Evolutionary conservation across 1,140 invertebrate species (phyloP).

Genomic region (Bombus soroeensis): DNA sequence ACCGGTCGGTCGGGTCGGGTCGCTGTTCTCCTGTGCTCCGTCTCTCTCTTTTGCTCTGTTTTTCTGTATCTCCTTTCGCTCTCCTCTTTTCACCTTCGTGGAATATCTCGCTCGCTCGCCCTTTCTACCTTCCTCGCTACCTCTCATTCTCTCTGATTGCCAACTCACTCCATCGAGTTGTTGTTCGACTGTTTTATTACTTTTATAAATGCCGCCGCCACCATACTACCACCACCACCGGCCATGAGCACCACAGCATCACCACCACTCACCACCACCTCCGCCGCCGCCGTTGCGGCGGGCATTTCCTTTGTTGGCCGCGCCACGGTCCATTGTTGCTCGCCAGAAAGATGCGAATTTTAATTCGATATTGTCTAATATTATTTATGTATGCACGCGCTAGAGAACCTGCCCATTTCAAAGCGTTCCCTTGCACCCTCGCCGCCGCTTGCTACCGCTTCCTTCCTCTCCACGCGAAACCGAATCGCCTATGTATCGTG

Average conservation of each 20-base stretch:
- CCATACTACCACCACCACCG: constrained; percentile 32
- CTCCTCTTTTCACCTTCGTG: constrained; percentile 54
- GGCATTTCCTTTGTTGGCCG: constrained; percentile 75
- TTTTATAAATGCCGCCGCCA: constrained; percentile 73
- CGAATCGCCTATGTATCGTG: constrained; percentile 13
- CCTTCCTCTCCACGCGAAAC: constrained; percentile 54
- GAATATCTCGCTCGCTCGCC: constrained; percentile 55
- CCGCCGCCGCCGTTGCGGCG: constrained; percentile 52
- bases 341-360: constrained; percentile 73
- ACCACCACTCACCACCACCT: constrained; percentile 1
- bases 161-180: constrained; percentile 66
- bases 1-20: constrained; percentile 80
- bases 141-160: constrained; percentile 41
- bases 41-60: constrained; percentile 74
- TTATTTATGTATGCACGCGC: constrained; percentile 74
- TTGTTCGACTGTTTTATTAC: constrained; percentile 78
- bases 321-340: constrained; percentile 72
- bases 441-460: constrained; percentile 39
- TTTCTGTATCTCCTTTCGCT: constrained; percentile 54
- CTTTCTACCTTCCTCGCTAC: constrained; percentile 42
- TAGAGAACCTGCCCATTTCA: constrained; percentile 53
- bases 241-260: background rate
- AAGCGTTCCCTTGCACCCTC: constrained; percentile 33
- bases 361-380: constrained; percentile 78
- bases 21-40: constrained; percentile 75